Percentiles rank a stretch among this genome's conserved stretches.
Conservation (phyloP, 2,888 invertebrate species). For the Temnothorax unifasciatus region DNA sequence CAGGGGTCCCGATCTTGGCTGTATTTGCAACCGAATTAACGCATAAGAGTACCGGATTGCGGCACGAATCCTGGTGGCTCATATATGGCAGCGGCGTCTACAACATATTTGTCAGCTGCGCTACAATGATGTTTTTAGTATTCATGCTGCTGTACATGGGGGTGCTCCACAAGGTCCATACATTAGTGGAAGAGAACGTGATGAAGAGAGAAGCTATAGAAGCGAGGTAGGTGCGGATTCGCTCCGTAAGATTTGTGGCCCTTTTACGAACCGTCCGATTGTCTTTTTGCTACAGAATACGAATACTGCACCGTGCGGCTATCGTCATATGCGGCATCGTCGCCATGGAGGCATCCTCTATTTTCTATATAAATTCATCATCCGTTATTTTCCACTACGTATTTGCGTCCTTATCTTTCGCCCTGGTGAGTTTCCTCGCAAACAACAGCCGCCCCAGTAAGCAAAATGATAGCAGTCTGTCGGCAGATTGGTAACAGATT, state of each 20-base stretch:
- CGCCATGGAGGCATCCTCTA: constrained; percentile 88
- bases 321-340: constrained; percentile 88
- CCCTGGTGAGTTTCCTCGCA: constrained; percentile 87
- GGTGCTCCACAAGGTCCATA: constrained; percentile 87
- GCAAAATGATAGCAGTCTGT: too few relatives aligned
- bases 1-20: constrained; percentile 90
- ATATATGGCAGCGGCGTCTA: constrained; percentile 88
- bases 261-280: neutral
- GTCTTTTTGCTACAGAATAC: constrained; percentile 86
- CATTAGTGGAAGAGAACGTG: constrained; percentile 81
- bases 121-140: constrained; percentile 90
- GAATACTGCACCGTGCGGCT: constrained; percentile 89
- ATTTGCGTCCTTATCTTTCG: constrained; percentile 88
- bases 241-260: neutral
- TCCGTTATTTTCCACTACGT: constrained; percentile 89
- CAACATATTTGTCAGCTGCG: constrained; percentile 90
- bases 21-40: constrained; percentile 90
- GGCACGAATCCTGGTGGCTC: constrained; percentile 90
- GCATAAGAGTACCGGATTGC: constrained; percentile 89
- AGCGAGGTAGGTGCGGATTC: constrained; percentile 78
- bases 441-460: neutral
- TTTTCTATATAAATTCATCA: constrained; percentile 89
- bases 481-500: too few relatives aligned
- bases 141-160: constrained; percentile 91
- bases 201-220: constrained; percentile 84